These are phyloP conservation scores for Trematocara zebra DNA, from an alignment of 2,113 vertebrate genomes.

Conservation along the genomic window DNA sequence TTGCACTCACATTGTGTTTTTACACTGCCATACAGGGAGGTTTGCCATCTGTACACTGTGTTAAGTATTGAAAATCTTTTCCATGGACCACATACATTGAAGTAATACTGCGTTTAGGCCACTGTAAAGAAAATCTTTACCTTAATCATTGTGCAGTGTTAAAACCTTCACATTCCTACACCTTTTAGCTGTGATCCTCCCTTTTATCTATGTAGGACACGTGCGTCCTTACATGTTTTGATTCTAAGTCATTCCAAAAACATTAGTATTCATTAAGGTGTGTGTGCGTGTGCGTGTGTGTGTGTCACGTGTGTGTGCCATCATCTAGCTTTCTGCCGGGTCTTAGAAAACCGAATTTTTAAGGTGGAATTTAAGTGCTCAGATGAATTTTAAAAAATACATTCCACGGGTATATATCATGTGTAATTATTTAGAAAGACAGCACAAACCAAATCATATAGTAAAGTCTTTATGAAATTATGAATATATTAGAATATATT, in stretches of 20 bases:
- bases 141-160: slow-evolving; percentile 15
- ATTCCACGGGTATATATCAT: slow-evolving; percentile 54
- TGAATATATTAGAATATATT: slow-evolving; percentile 67
- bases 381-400: neutral
- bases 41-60: slow-evolving; percentile 16
- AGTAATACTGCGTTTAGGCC: neutral
- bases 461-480: slow-evolving; percentile 58
- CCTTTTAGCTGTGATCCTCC: slow-evolving; percentile 18
- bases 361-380: slow-evolving; percentile 27
- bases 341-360: slow-evolving; percentile 16
- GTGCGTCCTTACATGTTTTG: neutral
- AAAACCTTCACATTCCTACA: slow-evolving; percentile 18
- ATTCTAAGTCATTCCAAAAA: slow-evolving; percentile 31
- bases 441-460: slow-evolving; percentile 73
- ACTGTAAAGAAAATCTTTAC: slow-evolving; percentile 1
- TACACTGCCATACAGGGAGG: neutral
- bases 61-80: slow-evolving; percentile 7
- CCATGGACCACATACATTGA: neutral
- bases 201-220: slow-evolving; percentile 11
- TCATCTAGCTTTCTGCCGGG: slow-evolving; percentile 6
- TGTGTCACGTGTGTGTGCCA: neutral
- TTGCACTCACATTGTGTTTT: slow-evolving; percentile 36
- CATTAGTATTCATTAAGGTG: neutral
- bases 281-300: neutral
- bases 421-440: slow-evolving; percentile 60